Evolutionary conservation across 2,113 vertebrate genomes (phyloP), one percentile per base, ranked within the genome.

Genomic region (Clupea harengus): DNA sequence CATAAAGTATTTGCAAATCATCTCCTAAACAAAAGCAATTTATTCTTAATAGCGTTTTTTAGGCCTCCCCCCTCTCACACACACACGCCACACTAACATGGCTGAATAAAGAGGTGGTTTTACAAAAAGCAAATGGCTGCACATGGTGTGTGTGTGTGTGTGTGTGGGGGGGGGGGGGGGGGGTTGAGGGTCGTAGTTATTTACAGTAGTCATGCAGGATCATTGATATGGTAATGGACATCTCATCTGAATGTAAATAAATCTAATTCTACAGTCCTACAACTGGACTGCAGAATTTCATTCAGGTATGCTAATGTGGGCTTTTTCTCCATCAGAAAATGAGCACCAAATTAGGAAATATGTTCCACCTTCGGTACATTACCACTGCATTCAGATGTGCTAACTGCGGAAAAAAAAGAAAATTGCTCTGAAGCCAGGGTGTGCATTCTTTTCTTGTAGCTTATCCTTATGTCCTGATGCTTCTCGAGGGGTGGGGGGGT

Each of bases 21-120:
- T 89, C 88, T 86, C 86, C 89, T 88, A 93, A 94, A 93, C 90
- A 92, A 94, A 92, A 91, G 90, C 87, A 82, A 89, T 92, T 89
- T 72, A 85, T 91, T 81, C 60, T 86, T 84, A 85, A 85, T 84
- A 90, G 52, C 86, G 52, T n/a, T 75, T 81, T 75, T 67, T 81
- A 81, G 45, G 72, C 20, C 87, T 87, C 83, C 85, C 81, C 82
- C 32, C n/a, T 72, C 20, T 44, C 72, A 72, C 64, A 72, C 64
- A 72, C 64, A 32, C 64, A 72, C n/a, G 7, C 22, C 60, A 72
- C 72, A 78, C 28, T 17, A 78, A 78, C 72, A 78, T 78, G 72
- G 28, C 15, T 78, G 28, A 78, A 78, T 85, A 88, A 39, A 88
- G 87, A 81, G 54, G 87, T 82, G 54, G 54, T 44, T 54, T 52